A percentile compares a stretch with the other conserved stretches of the same genome.
Evolutionary conservation across 2,797 vertebrate genomes (phyloP).

Genomic region (Novumbra hubbsi): DNA sequence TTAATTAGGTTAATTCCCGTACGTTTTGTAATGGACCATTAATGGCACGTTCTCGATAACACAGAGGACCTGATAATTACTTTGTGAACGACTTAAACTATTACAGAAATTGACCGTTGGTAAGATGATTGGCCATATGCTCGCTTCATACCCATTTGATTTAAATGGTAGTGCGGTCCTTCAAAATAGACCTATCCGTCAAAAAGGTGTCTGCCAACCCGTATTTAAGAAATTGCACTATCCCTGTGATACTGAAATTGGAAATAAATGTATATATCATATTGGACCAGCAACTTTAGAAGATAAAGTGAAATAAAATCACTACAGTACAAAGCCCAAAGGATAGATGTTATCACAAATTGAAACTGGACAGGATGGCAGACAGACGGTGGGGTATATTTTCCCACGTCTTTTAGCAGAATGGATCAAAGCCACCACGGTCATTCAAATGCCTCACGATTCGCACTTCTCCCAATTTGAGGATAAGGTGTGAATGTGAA

Average conservation of each 20-base stretch:
- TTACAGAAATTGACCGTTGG: background rate
- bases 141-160: background rate
- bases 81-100: conserved; percentile 2
- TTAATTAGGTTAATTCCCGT: conserved; percentile 3
- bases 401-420: conserved; percentile 6
- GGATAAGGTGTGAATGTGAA: conserved; percentile 56
- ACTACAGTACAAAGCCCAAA: background rate
- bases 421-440: conserved; percentile 65
- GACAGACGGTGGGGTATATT: background rate
- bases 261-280: background rate
- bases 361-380: conserved; percentile 1
- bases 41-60: background rate
- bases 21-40: background rate
- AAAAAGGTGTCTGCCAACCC: background rate
- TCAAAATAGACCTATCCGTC: background rate
- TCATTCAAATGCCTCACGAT: conserved; percentile 21
- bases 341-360: background rate
- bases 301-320: background rate
- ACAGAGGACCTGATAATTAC: conserved; percentile 12
- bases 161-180: background rate
- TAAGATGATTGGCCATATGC: background rate
- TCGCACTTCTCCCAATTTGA: conserved; percentile 59
- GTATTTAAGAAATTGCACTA: background rate
- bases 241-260: background rate
- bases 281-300: background rate